A percentile compares a stretch with the other conserved stretches of the same genome.
Conservation (phyloP, 2,113 vertebrate species). For the Sceloporus tristichus region DNA sequence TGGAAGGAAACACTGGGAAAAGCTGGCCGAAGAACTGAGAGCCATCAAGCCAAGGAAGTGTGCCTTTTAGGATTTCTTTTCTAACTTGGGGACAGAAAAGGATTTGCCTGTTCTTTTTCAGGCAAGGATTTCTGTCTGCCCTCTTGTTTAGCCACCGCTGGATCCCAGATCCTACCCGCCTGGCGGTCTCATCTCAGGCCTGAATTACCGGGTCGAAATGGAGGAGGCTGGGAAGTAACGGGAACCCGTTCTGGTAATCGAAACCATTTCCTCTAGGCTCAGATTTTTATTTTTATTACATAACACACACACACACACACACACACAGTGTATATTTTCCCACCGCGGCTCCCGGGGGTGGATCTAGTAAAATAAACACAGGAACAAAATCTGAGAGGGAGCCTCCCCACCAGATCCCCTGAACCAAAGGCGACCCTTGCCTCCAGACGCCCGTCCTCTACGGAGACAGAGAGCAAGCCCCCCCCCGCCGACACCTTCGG, state of each 20-base stretch:
- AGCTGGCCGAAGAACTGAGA: neutral
- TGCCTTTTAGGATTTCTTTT: neutral
- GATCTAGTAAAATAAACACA: neutral
- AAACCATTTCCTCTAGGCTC: neutral
- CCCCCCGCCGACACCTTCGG: too few species aligned
- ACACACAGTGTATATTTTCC: neutral
- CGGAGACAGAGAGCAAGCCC: too few species aligned
- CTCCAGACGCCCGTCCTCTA: too few species aligned
- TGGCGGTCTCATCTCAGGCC: too few species aligned
- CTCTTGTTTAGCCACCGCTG: neutral
- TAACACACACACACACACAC: too few species aligned
- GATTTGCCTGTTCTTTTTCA: too few species aligned
- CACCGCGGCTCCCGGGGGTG: neutral
- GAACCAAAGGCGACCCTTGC: too few species aligned
- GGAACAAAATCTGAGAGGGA: too few species aligned
- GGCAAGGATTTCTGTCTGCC: neutral
- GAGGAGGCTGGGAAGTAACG: too few species aligned
- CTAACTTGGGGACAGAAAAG: neutral
- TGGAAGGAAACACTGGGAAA: neutral
- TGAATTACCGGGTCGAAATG: too few species aligned
- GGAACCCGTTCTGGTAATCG: neutral
- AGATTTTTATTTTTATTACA: too few species aligned
- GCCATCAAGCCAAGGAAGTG: neutral
- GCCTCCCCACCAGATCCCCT: too few species aligned
- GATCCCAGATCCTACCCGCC: neutral